phyloP scores from a whole-genome alignment of 2,888 invertebrate genomes.

The Bimastos eiseni region DNA sequence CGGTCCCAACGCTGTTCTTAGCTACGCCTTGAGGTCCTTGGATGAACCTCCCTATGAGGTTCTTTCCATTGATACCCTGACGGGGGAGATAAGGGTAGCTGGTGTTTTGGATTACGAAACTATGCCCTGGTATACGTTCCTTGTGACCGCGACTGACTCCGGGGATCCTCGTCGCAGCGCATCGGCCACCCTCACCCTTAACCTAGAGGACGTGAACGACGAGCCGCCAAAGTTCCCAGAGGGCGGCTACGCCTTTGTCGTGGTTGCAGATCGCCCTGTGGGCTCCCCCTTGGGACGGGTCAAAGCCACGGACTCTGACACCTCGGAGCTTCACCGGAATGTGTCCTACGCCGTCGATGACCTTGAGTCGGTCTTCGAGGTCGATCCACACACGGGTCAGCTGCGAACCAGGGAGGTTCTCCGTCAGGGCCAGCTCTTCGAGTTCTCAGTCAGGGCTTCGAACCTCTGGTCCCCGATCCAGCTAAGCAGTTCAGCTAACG shows the following conservation, averaged over 20 bases:
- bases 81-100: neutral
- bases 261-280: neutral
- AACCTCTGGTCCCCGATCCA: neutral
- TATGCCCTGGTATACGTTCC: neutral
- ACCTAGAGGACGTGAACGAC: constrained; percentile 21
- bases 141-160: neutral
- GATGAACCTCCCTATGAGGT: neutral
- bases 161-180: neutral
- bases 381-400: neutral
- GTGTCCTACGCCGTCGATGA: neutral
- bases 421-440: neutral
- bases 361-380: neutral
- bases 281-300: neutral
- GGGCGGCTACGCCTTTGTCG: neutral
- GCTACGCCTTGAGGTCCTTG: constrained; percentile 75
- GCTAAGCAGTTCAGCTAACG: neutral
- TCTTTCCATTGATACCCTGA: neutral
- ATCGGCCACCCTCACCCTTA: neutral
- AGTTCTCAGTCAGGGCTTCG: neutral
- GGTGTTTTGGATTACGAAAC: constrained; percentile 25
- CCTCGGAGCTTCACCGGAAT: constrained; percentile 18
- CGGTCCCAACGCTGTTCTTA: constrained; percentile 78
- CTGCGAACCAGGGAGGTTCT: neutral
- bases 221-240: neutral
- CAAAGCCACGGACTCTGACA: constrained; percentile 2